These are phyloP conservation scores for Nylanderia fulva DNA, from an alignment of 1,140 invertebrate species.

Conservation along the genomic window DNA sequence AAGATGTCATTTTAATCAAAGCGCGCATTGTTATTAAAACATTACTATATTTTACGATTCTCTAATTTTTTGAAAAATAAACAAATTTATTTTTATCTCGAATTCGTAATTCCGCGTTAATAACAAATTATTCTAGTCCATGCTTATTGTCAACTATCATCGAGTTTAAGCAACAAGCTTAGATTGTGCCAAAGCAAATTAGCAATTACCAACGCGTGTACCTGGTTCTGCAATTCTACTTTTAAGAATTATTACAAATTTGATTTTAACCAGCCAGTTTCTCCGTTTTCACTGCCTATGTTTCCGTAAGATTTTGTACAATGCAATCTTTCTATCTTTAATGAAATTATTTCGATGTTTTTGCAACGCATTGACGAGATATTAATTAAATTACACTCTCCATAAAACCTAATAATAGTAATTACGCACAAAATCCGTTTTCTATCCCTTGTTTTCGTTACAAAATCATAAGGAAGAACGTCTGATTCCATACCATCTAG, in stretches of 20 bases:
- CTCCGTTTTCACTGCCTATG: conserved; percentile 24
- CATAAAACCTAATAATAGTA: conserved; percentile 4
- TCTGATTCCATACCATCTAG: conserved; percentile 33
- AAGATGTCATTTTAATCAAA: not conserved
- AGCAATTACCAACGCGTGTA: conserved; percentile 34
- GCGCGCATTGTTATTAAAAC: too few relatives aligned
- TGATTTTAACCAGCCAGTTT: conserved; percentile 27
- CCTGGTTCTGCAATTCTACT: not conserved
- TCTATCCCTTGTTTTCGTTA: conserved; percentile 15
- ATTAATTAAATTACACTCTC: conserved; percentile 14
- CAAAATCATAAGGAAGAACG: not conserved
- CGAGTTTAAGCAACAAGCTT: conserved; percentile 25
- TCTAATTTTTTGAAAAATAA: not conserved
- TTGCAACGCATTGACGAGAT: conserved; percentile 37
- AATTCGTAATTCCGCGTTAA: conserved; percentile 4
- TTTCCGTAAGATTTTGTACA: not conserved
- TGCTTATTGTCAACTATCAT: not conserved
- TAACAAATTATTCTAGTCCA: not conserved
- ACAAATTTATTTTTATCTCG: not conserved
- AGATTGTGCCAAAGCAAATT: conserved; percentile 66
- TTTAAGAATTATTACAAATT: conserved; percentile 44
- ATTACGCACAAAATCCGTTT: not conserved
- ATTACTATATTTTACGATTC: not conserved
- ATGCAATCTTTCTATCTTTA: not conserved
- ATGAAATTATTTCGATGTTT: conserved; percentile 31